Conservation (phyloP, 1,140 invertebrate species). For the Scaptomyza hsui region DNA sequence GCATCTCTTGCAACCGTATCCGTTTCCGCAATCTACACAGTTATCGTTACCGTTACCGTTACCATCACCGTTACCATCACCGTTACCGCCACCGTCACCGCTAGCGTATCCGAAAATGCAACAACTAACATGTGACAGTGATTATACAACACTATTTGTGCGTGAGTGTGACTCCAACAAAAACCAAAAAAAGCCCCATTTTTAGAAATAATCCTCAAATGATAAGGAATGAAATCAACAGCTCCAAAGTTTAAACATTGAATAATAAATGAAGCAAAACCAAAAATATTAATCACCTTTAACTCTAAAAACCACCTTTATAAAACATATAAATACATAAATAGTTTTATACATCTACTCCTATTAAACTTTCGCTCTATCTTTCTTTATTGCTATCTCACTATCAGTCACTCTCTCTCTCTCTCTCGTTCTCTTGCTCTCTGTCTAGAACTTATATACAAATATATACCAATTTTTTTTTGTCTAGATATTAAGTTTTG, state of each 20-base stretch:
- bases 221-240: constrained; percentile 30
- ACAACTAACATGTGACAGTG: constrained; percentile 71
- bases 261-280: constrained; percentile 64
- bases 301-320: constrained; percentile 8
- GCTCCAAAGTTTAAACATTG: not conserved
- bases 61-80: constrained; percentile 43
- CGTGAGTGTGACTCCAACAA: constrained; percentile 84
- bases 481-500: constrained; percentile 20
- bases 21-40: constrained; percentile 60
- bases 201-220: constrained; percentile 12
- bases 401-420: not conserved
- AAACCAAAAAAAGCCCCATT: constrained; percentile 27
- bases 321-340: constrained; percentile 15
- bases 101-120: constrained; percentile 60
- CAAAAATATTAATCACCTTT: constrained; percentile 47
- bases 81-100: constrained; percentile 49
- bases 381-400: not conserved
- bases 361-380: not conserved
- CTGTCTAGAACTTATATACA: not conserved
- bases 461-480: constrained; percentile 20
- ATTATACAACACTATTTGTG: constrained; percentile 84
- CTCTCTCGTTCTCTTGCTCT: not conserved
- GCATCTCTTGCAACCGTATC: constrained; percentile 75
- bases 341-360: constrained; percentile 13
- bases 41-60: constrained; percentile 42